Conservation (phyloP, 64 coral and sea anemone species). For the Pachyseris speciosa region DNA sequence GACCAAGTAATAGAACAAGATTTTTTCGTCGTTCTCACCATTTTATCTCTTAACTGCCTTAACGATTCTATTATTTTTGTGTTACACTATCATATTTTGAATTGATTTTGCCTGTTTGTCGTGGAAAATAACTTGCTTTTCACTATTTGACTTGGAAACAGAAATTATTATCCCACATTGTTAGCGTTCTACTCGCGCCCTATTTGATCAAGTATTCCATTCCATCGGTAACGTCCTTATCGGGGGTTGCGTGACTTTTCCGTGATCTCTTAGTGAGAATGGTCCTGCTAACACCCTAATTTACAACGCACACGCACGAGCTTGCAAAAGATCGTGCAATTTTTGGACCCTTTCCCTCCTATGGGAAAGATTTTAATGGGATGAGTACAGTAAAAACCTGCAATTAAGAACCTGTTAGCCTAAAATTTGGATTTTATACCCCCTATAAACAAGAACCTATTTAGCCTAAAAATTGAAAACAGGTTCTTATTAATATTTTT, state of each 20-base stretch:
- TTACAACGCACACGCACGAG: constrained; percentile 83
- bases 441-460: too few species aligned
- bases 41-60: background rate
- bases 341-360: constrained; percentile 94
- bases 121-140: background rate
- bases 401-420: too few species aligned
- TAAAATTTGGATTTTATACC: too few species aligned
- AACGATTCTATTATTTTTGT: background rate
- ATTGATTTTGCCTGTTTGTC: background rate
- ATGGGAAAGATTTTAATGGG: constrained; percentile 39
- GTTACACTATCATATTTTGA: background rate
- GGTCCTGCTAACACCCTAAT: constrained; percentile 94
- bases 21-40: background rate
- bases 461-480: too few species aligned
- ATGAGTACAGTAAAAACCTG: too few species aligned
- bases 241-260: constrained; percentile 95
- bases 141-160: background rate
- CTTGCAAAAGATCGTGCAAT: constrained; percentile 90
- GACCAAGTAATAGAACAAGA: background rate
- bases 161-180: constrained; percentile 39
- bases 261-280: constrained; percentile 88
- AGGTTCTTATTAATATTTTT: too few species aligned
- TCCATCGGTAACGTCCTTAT: constrained; percentile 83
- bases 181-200: background rate
- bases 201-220: background rate